A percentile compares a stretch with the other conserved stretches of the same genome.
phyloP scores from a whole-genome alignment of 2,888 invertebrate species.

The Tryphoninae sp. region DNA sequence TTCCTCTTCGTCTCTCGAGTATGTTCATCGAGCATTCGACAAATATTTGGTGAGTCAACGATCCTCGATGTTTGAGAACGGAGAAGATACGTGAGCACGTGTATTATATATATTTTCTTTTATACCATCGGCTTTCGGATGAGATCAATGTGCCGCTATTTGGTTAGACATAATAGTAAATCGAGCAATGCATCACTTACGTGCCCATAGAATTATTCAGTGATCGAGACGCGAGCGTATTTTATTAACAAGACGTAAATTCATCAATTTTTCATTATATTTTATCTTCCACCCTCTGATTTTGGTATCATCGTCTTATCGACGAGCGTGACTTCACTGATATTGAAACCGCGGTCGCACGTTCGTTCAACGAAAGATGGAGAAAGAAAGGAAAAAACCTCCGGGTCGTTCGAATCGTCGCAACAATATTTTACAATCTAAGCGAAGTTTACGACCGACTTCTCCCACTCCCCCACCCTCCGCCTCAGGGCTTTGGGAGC shows the following conservation, averaged over 20 bases:
- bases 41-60: constrained; percentile 62
- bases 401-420: constrained; percentile 58
- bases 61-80: constrained; percentile 38
- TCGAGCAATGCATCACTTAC: constrained; percentile 31
- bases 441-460: constrained; percentile 76
- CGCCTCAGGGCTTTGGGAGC: constrained; percentile 70
- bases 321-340: not conserved
- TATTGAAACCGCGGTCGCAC: not conserved
- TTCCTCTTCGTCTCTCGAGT: not conserved
- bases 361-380: constrained; percentile 20
- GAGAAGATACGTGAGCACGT: constrained; percentile 1
- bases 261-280: not conserved
- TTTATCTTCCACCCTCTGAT: not conserved
- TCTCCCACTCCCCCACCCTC: constrained; percentile 69
- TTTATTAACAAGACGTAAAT: constrained; percentile 30
- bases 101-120: constrained; percentile 35
- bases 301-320: not conserved
- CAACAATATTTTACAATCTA: constrained; percentile 79
- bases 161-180: constrained; percentile 39
- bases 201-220: constrained; percentile 3
- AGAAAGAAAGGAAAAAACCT: constrained; percentile 7
- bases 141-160: constrained; percentile 53
- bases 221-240: constrained; percentile 24
- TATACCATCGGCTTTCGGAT: constrained; percentile 18
- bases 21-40: constrained; percentile 43